phyloP scores from a whole-genome alignment of 2,888 invertebrate genomes.

The Gari tellinella region DNA sequence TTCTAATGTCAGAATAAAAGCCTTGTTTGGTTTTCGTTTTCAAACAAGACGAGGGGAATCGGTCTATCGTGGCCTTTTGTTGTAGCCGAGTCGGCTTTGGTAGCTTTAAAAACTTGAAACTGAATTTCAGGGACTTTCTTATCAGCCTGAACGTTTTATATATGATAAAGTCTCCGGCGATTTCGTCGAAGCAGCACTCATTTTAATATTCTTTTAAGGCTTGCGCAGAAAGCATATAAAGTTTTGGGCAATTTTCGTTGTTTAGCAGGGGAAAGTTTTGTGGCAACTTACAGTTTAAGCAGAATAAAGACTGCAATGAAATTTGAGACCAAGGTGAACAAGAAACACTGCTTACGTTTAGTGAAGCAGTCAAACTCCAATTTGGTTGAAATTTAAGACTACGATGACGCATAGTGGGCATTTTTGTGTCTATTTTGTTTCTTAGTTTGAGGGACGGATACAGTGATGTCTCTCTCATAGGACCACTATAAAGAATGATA shows the following conservation, averaged over 20 bases:
- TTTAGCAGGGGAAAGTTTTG: too few species aligned
- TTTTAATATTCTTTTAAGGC: too few species aligned
- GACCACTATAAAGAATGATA: too few species aligned
- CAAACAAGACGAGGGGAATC: conserved; percentile 9
- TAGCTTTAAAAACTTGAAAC: too few species aligned
- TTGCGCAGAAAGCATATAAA: too few species aligned
- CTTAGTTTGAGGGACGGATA: background rate
- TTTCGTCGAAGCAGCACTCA: too few species aligned
- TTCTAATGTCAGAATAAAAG: conserved; percentile 37
- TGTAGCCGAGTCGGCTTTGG: conserved; percentile 31
- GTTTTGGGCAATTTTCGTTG: too few species aligned
- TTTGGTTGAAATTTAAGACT: conserved; percentile 20
- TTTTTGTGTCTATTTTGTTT: conserved; percentile 1
- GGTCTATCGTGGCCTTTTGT: conserved; percentile 10
- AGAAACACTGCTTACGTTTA: conserved; percentile 11
- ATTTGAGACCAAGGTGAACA: conserved; percentile 30
- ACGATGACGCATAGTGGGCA: background rate
- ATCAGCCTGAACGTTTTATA: too few species aligned
- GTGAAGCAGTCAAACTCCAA: conserved; percentile 39
- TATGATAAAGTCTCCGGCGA: too few species aligned
- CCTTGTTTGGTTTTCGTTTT: conserved; percentile 25
- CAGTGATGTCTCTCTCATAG: too few species aligned
- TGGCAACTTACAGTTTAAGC: too few species aligned
- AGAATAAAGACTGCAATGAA: conserved; percentile 8
- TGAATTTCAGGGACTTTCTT: too few species aligned